phyloP scores from a whole-genome alignment of 2,888 invertebrate genomes.

The Drosophila testacea region DNA sequence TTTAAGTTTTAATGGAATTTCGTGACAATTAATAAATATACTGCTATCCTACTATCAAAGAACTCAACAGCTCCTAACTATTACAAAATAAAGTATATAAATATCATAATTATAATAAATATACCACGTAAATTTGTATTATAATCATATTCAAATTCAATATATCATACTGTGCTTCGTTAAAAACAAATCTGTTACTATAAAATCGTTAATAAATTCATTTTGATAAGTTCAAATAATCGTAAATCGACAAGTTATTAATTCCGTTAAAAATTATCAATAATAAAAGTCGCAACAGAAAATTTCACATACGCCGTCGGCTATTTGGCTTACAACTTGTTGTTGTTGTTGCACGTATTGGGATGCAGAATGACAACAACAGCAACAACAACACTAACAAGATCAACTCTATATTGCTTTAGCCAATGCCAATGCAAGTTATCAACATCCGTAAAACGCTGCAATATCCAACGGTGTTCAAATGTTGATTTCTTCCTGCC shows the following conservation, averaged over 20 bases:
- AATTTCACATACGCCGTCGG: slow-evolving; percentile 66
- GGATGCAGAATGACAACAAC: slow-evolving; percentile 68
- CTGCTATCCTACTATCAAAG: slow-evolving; percentile 20
- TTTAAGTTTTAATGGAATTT: neutral
- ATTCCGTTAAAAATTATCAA: neutral
- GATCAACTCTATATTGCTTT: slow-evolving; percentile 59
- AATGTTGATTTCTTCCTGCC: slow-evolving; percentile 83
- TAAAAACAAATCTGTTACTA: neutral
- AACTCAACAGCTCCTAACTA: slow-evolving; percentile 53
- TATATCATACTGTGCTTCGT: slow-evolving; percentile 3
- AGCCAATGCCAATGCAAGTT: slow-evolving; percentile 71
- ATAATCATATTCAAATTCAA: neutral
- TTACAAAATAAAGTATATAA: slow-evolving; percentile 6
- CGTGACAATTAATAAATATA: neutral
- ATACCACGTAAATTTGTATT: slow-evolving; percentile 1
- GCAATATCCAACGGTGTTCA: slow-evolving; percentile 76
- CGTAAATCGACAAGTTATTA: neutral
- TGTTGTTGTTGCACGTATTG: slow-evolving; percentile 42
- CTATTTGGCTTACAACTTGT: slow-evolving; percentile 20
- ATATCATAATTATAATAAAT: neutral
- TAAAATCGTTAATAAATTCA: slow-evolving; percentile 5
- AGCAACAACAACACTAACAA: slow-evolving; percentile 38
- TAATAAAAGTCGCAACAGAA: slow-evolving; percentile 1
- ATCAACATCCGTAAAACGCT: slow-evolving; percentile 76
- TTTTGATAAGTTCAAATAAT: neutral